Base-by-base conservation (phyloP, 2,113 vertebrate genomes). In the Bufo gargarizans region DNA sequence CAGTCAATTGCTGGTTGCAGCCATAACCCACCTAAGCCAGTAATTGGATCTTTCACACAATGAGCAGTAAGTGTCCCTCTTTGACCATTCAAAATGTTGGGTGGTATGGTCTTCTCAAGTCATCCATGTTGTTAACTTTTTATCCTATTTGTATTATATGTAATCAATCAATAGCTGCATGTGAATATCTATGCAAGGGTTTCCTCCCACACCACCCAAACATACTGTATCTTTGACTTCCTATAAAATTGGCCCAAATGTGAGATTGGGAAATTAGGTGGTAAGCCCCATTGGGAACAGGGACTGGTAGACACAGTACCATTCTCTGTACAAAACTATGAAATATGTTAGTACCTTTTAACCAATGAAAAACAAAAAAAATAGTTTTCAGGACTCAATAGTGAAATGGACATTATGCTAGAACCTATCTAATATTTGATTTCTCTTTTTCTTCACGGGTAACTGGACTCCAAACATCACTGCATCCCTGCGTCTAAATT, bases 381-480 rank as follows among this genome's bases (percentile, higher is more conserved):
- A 33, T 1, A 33, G 33, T 33, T 33, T 33, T 33, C 33, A 33
- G 33, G 33, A 33, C 33, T 33, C 1, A 61, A 80, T 19, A 88
- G 74, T 78, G 72, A 89, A 78, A 89, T 84, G 50, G 50, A 50
- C 87, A 78, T 67, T 84, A 59, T 58, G 6, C n/a, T 84, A 77
- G 81, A 89, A 69, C n/a, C 82, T 55, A 77, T 84, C 63, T 50
- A 50, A 84, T 61, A 84, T 78, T 20, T 84, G 81, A 84, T 78
- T 88, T 78, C 82, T 79, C 22, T 49, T 76, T 76, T 53, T 88
- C 67, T 78, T 89, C 82, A 89, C 58, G 84, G 87, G 58, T 74
- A 89, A 89, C 76, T 84, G 87, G 58, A 89, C 82, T 56, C 58
- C 87, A 84, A 83, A 89, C 87, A 53, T 89, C 55, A 89, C 59